Evolutionary conservation across 2,113 vertebrate species (phyloP).

Genomic region (Neogale vison): DNA sequence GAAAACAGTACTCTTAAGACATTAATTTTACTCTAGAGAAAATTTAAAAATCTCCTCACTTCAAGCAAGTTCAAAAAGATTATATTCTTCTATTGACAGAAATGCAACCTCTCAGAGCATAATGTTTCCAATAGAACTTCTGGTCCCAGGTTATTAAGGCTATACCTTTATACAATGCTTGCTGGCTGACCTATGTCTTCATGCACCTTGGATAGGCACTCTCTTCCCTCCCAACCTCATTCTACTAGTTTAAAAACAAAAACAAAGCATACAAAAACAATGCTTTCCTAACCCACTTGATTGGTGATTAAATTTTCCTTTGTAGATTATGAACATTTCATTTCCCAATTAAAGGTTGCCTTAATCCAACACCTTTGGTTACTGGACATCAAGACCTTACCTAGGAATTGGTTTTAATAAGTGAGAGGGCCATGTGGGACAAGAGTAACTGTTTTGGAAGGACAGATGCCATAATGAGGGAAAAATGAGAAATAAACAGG

Average conservation of each 20-base stretch:
- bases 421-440: background rate
- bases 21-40: background rate
- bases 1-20: background rate
- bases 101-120: background rate
- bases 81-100: background rate
- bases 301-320: background rate
- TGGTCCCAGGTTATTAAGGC: background rate
- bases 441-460: background rate
- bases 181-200: background rate
- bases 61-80: background rate
- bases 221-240: background rate
- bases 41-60: conserved; percentile 22
- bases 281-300: background rate
- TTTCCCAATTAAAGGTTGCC: background rate
- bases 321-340: background rate
- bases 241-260: background rate
- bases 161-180: background rate
- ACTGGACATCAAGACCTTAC: background rate
- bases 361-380: background rate
- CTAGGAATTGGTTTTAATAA: background rate
- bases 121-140: background rate
- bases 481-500: background rate
- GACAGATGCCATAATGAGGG: background rate
- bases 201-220: background rate
- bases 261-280: background rate